Conservation (phyloP, 1,140 invertebrate genomes). For the Aphaenogaster rudis region DNA sequence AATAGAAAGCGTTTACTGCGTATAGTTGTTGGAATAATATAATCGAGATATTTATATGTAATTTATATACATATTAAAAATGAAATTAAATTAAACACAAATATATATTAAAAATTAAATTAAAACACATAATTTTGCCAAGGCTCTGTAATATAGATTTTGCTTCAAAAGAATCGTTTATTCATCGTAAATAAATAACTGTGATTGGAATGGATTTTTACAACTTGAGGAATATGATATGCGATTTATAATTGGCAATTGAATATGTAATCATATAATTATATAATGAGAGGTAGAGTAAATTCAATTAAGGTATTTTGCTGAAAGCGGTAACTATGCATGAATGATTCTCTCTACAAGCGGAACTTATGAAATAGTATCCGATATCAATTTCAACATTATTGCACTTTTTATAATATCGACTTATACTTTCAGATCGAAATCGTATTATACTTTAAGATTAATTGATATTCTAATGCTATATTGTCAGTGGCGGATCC, state of each 20-base stretch:
- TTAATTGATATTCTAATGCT: not conserved
- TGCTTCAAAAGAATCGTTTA: not conserved
- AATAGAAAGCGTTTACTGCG: not conserved
- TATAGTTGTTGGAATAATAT: not conserved
- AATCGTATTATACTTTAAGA: not conserved
- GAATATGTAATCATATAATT: not conserved
- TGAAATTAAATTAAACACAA: not conserved
- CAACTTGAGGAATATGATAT: not conserved
- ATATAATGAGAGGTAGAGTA: not conserved
- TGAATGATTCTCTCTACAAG: constrained; percentile 13
- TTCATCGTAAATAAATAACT: not conserved
- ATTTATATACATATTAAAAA: not conserved
- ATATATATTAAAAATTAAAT: not conserved
- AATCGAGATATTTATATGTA: not conserved
- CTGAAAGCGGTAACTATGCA: constrained; percentile 1
- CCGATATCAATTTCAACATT: not conserved
- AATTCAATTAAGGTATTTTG: not conserved
- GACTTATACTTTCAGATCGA: not conserved
- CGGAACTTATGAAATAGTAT: not conserved
- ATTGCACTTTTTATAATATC: not conserved
- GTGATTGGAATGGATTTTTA: not conserved
- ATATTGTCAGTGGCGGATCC: not conserved
- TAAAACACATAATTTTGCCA: not conserved
- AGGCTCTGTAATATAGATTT: not conserved
- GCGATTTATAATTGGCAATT: not conserved